Evolutionary conservation across 2,797 vertebrate species (phyloP).

Genomic region (Octomys mimax): DNA sequence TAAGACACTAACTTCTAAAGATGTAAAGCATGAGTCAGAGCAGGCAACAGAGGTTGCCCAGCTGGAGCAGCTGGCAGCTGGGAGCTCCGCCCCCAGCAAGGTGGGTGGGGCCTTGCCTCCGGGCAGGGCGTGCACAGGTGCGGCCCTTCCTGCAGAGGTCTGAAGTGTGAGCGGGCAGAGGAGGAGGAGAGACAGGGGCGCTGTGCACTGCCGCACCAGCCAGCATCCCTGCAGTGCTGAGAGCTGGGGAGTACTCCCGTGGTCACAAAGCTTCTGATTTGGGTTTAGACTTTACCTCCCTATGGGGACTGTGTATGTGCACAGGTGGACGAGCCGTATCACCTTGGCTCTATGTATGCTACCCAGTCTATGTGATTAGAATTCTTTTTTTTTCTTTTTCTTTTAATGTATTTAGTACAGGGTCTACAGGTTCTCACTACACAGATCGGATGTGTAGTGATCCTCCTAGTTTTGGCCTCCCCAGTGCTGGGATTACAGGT

Average conservation of each 20-base stretch:
- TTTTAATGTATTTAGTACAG: too few relatives aligned
- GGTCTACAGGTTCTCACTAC: too few relatives aligned
- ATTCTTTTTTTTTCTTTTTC: not conserved
- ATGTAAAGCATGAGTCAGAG: constrained; percentile 19
- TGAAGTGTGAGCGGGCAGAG: constrained; percentile 22
- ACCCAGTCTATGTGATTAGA: not conserved
- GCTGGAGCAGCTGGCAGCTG: not conserved
- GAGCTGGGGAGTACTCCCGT: not conserved
- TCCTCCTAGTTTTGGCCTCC: too few relatives aligned
- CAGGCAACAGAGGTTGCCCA: not conserved
- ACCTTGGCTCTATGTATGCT: not conserved
- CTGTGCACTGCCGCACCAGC: not conserved
- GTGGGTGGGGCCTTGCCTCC: not conserved
- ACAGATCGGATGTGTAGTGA: too few relatives aligned
- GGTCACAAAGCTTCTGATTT: not conserved
- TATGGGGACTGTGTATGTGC: not conserved
- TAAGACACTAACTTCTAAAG: not conserved
- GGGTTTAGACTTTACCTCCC: not conserved
- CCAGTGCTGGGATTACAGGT: too few relatives aligned
- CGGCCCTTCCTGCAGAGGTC: not conserved
- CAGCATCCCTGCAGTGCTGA: not conserved
- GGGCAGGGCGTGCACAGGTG: not conserved
- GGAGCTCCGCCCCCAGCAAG: not conserved
- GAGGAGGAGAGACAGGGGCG: not conserved
- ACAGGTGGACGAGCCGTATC: not conserved